These are phyloP conservation scores for Standfussiana lucernea DNA, from an alignment of 2,888 invertebrate genomes.

Conservation along the genomic window DNA sequence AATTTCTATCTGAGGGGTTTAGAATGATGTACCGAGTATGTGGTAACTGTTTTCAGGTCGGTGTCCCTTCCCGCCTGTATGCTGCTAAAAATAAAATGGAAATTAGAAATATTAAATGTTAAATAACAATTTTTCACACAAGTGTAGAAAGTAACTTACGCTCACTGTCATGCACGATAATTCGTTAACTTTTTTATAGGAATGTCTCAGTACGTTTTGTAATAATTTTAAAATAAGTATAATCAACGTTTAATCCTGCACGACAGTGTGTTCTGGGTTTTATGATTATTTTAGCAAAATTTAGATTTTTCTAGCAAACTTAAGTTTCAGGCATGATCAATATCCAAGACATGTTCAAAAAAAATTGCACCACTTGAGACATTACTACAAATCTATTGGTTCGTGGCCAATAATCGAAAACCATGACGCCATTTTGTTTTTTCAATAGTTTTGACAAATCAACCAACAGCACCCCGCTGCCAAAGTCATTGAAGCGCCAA, in stretches of 20 bases:
- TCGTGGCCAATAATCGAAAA: background rate
- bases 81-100: background rate
- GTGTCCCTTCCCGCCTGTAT: too few relatives aligned
- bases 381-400: background rate
- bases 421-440: background rate
- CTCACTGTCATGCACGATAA: constrained; percentile 45
- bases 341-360: background rate
- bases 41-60: too few relatives aligned
- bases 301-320: constrained; percentile 23
- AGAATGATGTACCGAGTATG: too few relatives aligned
- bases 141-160: constrained; percentile 3
- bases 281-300: constrained; percentile 6
- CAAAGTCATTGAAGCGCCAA: too few relatives aligned
- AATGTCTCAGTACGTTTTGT: constrained; percentile 62
- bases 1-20: too few relatives aligned
- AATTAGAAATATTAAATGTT: constrained; percentile 14
- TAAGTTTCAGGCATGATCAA: constrained; percentile 18
- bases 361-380: constrained; percentile 27
- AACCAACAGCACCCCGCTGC: too few relatives aligned
- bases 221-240: constrained; percentile 48
- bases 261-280: constrained; percentile 10
- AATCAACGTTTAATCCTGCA: constrained; percentile 38
- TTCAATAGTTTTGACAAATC: too few relatives aligned
- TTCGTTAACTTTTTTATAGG: constrained; percentile 47
- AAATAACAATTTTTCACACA: constrained; percentile 19